These are phyloP conservation scores for Drosophila recens DNA, from an alignment of 2,888 invertebrate species.

Conservation along the genomic window DNA sequence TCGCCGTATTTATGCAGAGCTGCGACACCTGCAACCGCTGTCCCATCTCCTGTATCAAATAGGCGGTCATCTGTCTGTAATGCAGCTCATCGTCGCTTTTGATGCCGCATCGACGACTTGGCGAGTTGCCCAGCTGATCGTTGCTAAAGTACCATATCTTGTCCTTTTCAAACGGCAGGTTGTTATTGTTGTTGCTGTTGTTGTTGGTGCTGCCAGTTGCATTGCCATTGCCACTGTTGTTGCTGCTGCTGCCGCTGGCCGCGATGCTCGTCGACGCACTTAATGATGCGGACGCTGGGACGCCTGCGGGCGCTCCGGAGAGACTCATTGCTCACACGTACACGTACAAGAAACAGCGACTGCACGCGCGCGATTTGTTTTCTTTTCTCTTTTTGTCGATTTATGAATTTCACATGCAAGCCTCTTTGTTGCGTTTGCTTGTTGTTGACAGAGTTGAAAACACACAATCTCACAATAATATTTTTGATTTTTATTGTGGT, in stretches of 20 bases:
- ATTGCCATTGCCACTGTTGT: constrained; percentile 11
- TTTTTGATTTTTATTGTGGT: constrained; percentile 16
- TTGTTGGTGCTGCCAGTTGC: constrained; percentile 6
- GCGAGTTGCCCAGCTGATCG: constrained; percentile 95
- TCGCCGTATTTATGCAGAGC: constrained; percentile 99
- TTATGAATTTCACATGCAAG: constrained; percentile 65
- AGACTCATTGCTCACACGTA: constrained; percentile 63
- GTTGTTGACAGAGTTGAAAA: constrained; percentile 20
- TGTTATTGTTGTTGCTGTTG: constrained; percentile 57
- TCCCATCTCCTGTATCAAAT: constrained; percentile 99
- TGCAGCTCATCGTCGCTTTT: constrained; percentile 97
- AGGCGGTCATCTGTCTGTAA: constrained; percentile 98
- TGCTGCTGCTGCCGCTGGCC: constrained; percentile 3
- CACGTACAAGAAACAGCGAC: constrained; percentile 11
- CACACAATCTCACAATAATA: constrained; percentile 8
- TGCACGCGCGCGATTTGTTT: constrained; percentile 21
- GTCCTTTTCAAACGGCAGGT: constrained; percentile 80
- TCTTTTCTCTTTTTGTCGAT: neutral
- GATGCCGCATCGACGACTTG: constrained; percentile 96
- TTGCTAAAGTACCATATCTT: constrained; percentile 95
- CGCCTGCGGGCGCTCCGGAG: constrained; percentile 58
- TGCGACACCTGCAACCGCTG: constrained; percentile 98
- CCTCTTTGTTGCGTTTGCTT: constrained; percentile 42
- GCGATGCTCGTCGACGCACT: constrained; percentile 23
- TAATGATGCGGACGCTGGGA: constrained; percentile 6